These are phyloP conservation scores for Amazona finschi DNA, from an alignment of 2,797 vertebrate species.

Conservation along the genomic window DNA sequence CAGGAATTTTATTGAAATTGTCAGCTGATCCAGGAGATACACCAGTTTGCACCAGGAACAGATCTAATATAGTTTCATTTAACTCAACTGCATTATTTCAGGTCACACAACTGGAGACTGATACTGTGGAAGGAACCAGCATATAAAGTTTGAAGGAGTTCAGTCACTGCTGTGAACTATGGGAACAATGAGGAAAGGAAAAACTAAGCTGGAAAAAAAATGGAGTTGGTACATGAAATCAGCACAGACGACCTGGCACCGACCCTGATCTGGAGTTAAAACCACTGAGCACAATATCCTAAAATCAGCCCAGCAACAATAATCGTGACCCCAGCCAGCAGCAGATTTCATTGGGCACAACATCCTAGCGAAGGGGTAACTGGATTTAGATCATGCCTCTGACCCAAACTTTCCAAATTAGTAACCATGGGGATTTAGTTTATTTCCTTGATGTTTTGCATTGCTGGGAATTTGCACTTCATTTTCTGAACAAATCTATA, in stretches of 20 bases:
- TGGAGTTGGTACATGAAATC: constrained; percentile 27
- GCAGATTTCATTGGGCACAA: background rate
- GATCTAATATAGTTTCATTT: background rate
- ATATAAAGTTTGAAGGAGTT: constrained; percentile 36
- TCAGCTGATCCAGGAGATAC: background rate
- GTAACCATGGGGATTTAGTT: background rate
- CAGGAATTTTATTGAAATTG: background rate
- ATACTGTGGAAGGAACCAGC: background rate
- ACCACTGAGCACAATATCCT: background rate
- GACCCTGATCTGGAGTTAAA: background rate
- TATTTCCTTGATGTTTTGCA: constrained; percentile 5
- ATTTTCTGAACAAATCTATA: constrained; percentile 14
- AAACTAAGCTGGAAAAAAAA: background rate
- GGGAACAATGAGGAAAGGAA: background rate
- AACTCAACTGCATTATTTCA: background rate
- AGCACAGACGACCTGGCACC: background rate
- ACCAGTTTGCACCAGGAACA: background rate
- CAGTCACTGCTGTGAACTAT: background rate
- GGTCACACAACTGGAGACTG: background rate
- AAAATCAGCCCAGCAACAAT: background rate
- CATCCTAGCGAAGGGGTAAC: background rate
- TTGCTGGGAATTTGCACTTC: background rate
- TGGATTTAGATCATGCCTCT: background rate
- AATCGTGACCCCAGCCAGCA: background rate
- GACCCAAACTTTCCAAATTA: constrained; percentile 14